phyloP scores from a whole-genome alignment of 2,113 vertebrate species.

The Rhinolophus sinicus region DNA sequence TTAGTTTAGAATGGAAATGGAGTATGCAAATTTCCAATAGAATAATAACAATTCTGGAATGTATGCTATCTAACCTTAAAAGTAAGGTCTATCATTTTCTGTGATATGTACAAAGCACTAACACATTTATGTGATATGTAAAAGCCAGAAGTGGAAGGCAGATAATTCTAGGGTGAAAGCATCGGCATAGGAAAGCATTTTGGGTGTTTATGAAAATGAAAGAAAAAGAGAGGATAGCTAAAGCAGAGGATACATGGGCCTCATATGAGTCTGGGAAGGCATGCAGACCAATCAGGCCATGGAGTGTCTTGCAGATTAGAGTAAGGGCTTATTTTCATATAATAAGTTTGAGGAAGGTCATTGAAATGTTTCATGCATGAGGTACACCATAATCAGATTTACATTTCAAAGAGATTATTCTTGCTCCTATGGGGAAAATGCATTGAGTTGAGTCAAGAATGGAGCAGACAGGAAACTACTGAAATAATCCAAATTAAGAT shows the following conservation, averaged over 20 bases:
- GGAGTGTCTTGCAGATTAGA: not conserved
- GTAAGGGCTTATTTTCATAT: not conserved
- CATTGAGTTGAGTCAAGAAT: not conserved
- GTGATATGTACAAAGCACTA: not conserved
- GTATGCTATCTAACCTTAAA: not conserved
- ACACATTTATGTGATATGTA: not conserved
- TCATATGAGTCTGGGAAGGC: not conserved
- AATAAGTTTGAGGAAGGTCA: not conserved
- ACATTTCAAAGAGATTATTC: slow-evolving; percentile 22
- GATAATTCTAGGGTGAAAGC: not conserved
- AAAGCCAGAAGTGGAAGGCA: not conserved
- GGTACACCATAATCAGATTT: not conserved
- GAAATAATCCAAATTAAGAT: not conserved
- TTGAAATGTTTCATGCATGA: not conserved
- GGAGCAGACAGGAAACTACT: not conserved
- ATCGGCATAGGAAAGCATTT: not conserved
- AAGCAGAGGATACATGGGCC: not conserved
- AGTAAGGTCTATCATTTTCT: not conserved
- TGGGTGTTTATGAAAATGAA: not conserved
- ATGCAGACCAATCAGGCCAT: not conserved
- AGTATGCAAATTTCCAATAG: not conserved
- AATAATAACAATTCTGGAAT: not conserved
- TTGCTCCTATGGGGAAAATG: not conserved
- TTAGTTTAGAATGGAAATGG: not conserved
- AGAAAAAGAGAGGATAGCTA: not conserved